Conservation (phyloP, 2,113 vertebrate species). For the Progne subis region DNA sequence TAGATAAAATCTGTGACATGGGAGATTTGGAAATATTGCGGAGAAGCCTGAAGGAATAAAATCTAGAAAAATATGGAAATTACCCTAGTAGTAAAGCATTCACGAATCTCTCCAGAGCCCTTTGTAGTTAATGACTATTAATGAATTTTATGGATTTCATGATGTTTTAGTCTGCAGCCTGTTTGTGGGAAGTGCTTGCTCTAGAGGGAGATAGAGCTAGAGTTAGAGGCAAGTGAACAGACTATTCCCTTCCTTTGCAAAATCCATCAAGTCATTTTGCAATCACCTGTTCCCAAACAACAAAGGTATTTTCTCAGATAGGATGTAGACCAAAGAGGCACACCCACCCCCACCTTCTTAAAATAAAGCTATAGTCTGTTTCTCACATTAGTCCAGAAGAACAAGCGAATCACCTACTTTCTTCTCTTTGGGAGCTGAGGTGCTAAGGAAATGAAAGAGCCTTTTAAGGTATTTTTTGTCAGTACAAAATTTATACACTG, state of each 20-base stretch:
- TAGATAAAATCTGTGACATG: neutral
- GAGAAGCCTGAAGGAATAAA: neutral
- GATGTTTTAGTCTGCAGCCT: neutral
- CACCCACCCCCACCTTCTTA: neutral
- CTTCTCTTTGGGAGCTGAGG: neutral
- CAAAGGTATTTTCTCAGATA: neutral
- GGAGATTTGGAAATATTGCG: neutral
- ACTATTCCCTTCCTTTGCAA: neutral
- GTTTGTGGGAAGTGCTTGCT: neutral
- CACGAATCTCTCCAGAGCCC: neutral
- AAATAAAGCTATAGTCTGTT: neutral
- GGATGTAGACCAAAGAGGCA: neutral
- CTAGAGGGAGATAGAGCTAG: neutral
- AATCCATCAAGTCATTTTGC: neutral
- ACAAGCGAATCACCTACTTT: neutral
- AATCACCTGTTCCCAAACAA: neutral
- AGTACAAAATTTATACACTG: neutral
- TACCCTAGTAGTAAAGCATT: neutral
- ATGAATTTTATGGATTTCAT: neutral
- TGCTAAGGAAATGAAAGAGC: neutral
- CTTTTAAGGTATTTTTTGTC: neutral
- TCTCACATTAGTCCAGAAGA: neutral
- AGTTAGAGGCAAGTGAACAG: neutral
- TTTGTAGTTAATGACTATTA: neutral
- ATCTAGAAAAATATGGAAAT: neutral